Evolutionary conservation across 2,113 vertebrate species (phyloP).

Genomic region (Neopipo cinnamomea): DNA sequence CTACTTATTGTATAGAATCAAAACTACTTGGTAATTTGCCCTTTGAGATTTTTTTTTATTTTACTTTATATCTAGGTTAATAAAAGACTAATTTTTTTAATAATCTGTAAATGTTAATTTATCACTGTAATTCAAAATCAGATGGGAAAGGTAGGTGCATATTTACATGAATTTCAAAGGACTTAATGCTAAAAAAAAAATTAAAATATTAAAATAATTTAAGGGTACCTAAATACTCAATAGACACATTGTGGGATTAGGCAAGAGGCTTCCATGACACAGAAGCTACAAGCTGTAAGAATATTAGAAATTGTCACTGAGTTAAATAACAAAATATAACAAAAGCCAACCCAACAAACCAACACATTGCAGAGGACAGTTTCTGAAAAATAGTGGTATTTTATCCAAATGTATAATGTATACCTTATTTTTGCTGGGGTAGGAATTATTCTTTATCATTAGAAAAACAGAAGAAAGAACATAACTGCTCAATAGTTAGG

Average conservation of each 20-base stretch:
- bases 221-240: not conserved
- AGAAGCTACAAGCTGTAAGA: not conserved
- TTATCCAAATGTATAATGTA: not conserved
- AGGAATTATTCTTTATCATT: not conserved
- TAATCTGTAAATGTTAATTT: not conserved
- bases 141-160: not conserved
- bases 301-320: not conserved
- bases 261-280: not conserved
- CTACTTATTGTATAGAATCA: not conserved
- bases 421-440: not conserved
- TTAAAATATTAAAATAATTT: not conserved
- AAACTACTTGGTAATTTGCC: not conserved
- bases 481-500: not conserved
- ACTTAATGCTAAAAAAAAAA: not conserved
- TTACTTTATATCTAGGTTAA: not conserved
- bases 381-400: not conserved
- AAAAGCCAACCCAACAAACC: not conserved
- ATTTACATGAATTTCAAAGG: not conserved
- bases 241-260: not conserved
- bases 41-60: not conserved
- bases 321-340: not conserved
- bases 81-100: not conserved
- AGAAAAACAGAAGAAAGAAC: not conserved
- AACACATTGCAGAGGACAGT: not conserved
- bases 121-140: not conserved